phyloP scores from a whole-genome alignment of 2,888 invertebrate genomes.

The Caenorhabditis becei region DNA sequence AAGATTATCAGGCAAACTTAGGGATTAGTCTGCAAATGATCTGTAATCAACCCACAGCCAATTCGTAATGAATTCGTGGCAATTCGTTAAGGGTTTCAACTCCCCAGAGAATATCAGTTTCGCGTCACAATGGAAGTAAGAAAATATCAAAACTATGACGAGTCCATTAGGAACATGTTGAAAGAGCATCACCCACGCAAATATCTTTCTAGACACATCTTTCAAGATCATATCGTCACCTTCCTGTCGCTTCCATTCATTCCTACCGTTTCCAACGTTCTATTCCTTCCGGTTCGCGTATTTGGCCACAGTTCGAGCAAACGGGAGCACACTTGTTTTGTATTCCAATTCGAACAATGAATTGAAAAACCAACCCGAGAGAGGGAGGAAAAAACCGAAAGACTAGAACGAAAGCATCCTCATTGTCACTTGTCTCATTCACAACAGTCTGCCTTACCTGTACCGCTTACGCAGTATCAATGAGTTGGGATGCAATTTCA shows the following conservation, averaged over 20 bases:
- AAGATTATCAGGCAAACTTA: neutral
- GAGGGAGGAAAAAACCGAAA: constrained; percentile 5
- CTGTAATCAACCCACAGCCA: neutral
- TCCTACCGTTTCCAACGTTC: neutral
- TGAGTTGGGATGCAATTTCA: constrained; percentile 16
- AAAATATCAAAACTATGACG: neutral
- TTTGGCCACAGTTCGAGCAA: constrained; percentile 11
- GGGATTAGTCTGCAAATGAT: neutral
- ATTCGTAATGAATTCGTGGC: constrained; percentile 28
- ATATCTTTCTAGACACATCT: too few relatives aligned
- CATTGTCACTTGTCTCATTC: constrained; percentile 45
- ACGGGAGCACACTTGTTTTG: neutral
- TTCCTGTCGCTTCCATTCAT: neutral
- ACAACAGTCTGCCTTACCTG: constrained; percentile 26
- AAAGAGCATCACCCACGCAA: neutral
- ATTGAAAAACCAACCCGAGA: neutral
- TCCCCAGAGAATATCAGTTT: neutral
- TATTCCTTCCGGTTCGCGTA: neutral
- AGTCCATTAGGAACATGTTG: constrained; percentile 7
- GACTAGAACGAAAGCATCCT: neutral
- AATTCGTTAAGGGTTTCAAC: constrained; percentile 2
- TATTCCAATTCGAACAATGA: neutral
- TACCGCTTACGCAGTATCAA: constrained; percentile 28
- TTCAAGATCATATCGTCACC: too few relatives aligned
- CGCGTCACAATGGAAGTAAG: constrained; percentile 21